Percentiles rank a stretch among this genome's conserved stretches.
Conservation (phyloP, 2,888 invertebrate genomes). For the Ditula angustiorana region DNA sequence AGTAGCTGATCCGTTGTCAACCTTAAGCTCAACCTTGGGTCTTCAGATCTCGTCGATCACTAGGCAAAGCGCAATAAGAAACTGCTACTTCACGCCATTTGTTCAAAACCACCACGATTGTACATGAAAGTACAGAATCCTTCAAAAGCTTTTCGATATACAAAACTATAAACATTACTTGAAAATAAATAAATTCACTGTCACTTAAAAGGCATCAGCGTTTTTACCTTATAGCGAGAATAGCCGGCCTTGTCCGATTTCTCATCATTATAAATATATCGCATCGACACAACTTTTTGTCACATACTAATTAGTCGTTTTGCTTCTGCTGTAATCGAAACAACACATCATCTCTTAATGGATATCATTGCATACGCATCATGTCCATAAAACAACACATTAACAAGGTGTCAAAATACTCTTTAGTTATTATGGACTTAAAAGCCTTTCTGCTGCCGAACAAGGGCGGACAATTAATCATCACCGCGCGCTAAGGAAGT, state of each 20-base stretch:
- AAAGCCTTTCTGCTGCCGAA: conserved; percentile 50
- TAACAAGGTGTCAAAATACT: conserved; percentile 40
- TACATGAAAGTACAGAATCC: too few species aligned
- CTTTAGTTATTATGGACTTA: conserved; percentile 35
- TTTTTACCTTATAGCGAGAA: not conserved
- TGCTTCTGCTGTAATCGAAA: conserved; percentile 19
- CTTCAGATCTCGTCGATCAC: too few species aligned
- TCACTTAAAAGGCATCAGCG: conserved; percentile 12
- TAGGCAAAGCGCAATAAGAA: too few species aligned
- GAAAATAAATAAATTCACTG: not conserved
- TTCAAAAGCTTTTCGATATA: too few species aligned
- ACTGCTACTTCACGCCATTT: too few species aligned
- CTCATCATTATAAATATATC: not conserved
- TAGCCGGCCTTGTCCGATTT: not conserved
- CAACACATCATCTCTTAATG: conserved; percentile 16
- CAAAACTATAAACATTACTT: too few species aligned
- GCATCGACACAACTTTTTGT: conserved; percentile 6
- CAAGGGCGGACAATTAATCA: conserved; percentile 69
- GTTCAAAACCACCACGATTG: too few species aligned
- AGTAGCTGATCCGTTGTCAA: too few species aligned
- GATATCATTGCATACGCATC: conserved; percentile 24
- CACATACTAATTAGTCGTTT: conserved; percentile 19
- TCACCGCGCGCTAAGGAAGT: conserved; percentile 60
- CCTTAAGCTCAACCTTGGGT: too few species aligned
- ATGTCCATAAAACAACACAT: conserved; percentile 35